Evolutionary conservation across 1,140 invertebrate genomes (phyloP), one percentile per base, ranked within the genome.

Genomic region (Papilio helenus): DNA sequence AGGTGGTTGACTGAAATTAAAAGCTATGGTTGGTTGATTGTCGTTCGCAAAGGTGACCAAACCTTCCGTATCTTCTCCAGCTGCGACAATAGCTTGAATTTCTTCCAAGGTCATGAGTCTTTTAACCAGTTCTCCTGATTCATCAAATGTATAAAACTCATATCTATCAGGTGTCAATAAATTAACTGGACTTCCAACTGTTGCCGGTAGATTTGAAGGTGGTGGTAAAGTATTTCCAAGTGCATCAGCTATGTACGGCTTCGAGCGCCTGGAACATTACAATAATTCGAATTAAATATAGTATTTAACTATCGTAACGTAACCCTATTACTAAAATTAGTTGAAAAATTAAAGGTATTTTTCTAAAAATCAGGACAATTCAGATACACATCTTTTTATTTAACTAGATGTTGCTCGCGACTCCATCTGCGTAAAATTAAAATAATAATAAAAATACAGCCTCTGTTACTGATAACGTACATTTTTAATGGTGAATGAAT

Each of bases 61-160:
- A 2, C 94, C 93, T 79, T 95, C 94, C 79, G 96, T 96, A 77
- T 96, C 96, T 82, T 97, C 97, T 3, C 97, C 97, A 39, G 96
- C 96, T 1, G 97, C 97, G 44, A 98, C 97, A 76, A 98, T 97
- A 65, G 96, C 96, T 88, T 97, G 97, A 79, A 98, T 98, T 93
- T 98, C 97, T 84, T 97, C 95, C 84, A 97, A 94, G 42, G 97
- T 97, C 97, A 98, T 98, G 44, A 98, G 95, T 82, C 97, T 95
- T 86, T 97, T 97, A 1, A 98, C 96, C 29, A 98, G 95, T 86
- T 98, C 97, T 29, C 97, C 97, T 65, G 96, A 96, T 84, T 97
- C 97, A 86, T 98, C 96, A 85, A 98, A 97, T 1, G 97, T 98
- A 86, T 97, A 98, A 89, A 98, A 98, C 90, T 98, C 97, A 92